Percentiles rank a stretch among this genome's conserved stretches.
Evolutionary conservation across 1,140 invertebrate genomes (phyloP).

Genomic region (Leptopilina clavipes): DNA sequence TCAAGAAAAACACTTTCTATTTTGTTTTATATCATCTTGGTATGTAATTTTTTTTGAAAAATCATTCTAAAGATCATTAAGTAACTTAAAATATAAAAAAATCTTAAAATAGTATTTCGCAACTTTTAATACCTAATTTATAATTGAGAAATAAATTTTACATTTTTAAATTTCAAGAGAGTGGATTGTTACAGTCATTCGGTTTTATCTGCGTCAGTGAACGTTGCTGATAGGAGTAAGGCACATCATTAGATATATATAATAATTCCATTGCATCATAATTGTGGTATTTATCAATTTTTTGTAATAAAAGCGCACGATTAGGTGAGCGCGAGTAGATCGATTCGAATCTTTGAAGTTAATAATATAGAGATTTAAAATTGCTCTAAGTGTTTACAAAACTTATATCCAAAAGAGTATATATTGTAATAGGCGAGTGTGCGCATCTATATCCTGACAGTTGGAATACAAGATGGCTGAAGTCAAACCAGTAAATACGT

Average conservation of each 20-base stretch:
- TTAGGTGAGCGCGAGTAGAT: background rate
- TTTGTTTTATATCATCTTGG: too few relatives aligned
- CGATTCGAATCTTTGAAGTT: too few relatives aligned
- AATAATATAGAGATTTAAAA: too few relatives aligned
- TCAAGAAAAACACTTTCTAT: too few relatives aligned
- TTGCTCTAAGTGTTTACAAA: too few relatives aligned
- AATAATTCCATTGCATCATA: background rate
- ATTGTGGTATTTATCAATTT: slow-evolving; percentile 9
- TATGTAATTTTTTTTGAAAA: too few relatives aligned
- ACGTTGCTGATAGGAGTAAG: background rate
- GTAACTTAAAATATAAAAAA: too few relatives aligned
- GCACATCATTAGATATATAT: background rate
- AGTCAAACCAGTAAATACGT: slow-evolving; percentile 28
- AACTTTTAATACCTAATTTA: too few relatives aligned
- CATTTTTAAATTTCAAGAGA: background rate
- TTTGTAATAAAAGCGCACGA: background rate
- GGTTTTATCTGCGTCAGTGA: background rate
- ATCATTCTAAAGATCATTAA: too few relatives aligned
- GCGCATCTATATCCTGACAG: background rate
- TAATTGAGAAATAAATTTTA: background rate
- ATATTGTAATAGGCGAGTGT: background rate
- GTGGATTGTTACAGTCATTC: background rate
- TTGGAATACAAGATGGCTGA: slow-evolving; percentile 28
- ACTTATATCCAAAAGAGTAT: too few relatives aligned
- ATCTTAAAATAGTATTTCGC: too few relatives aligned